A percentile compares a stretch with the other conserved stretches of the same genome.
Evolutionary conservation across 2,888 invertebrate species (phyloP).

Genomic region (Hypolimnas misippus): DNA sequence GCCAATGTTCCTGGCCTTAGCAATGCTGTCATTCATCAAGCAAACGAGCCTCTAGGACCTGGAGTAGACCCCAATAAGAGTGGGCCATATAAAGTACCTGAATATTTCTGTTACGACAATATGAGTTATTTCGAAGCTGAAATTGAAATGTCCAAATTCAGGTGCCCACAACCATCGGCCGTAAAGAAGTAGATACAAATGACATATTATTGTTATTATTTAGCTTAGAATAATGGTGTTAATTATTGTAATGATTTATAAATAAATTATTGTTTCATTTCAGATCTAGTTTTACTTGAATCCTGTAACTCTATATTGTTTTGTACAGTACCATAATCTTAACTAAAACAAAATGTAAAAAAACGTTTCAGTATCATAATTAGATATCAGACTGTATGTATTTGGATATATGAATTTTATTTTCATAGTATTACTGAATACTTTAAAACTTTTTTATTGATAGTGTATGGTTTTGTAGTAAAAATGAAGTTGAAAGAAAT

Average conservation of each 20-base stretch:
- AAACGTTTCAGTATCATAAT: no score
- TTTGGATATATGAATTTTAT: no score
- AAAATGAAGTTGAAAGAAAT: no score
- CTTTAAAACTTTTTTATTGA: no score
- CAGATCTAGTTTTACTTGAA: not conserved
- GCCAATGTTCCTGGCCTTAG: conserved; percentile 87
- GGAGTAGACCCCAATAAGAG: conserved; percentile 86
- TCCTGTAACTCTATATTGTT: no score
- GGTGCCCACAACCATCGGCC: conserved; percentile 91
- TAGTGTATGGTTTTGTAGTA: no score
- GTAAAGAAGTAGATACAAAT: conserved; percentile 58
- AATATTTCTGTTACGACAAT: conserved; percentile 92
- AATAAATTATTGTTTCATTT: conserved; percentile 11
- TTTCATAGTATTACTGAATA: no score
- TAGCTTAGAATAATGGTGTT: conserved; percentile 8
- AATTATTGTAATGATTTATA: conserved; percentile 2
- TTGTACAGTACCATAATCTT: no score
- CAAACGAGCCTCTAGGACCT: conserved; percentile 86
- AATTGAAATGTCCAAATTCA: conserved; percentile 91
- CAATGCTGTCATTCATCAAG: conserved; percentile 81
- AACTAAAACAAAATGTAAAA: no score
- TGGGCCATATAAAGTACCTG: conserved; percentile 92
- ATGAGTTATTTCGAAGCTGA: conserved; percentile 93
- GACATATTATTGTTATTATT: not conserved
- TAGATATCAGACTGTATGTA: no score